phyloP scores from a whole-genome alignment of 2,888 invertebrate genomes.

The Tachina fera region DNA sequence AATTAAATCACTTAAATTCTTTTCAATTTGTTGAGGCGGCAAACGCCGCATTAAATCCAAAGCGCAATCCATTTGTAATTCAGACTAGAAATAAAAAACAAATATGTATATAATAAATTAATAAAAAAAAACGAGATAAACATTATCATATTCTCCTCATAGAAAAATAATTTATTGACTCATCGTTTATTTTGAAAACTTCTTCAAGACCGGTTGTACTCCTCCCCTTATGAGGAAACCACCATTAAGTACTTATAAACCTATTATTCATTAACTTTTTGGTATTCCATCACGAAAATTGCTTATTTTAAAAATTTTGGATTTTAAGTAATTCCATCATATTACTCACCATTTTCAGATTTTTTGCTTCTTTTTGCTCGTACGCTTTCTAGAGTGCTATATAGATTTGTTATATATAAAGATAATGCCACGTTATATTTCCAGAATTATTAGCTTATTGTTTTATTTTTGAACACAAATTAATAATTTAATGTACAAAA shows the following conservation, averaged over 20 bases:
- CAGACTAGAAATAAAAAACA: slow-evolving; percentile 86
- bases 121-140: slow-evolving; percentile 16
- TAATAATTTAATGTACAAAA: slow-evolving; percentile 28
- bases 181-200: slow-evolving; percentile 38
- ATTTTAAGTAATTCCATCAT: slow-evolving; percentile 26
- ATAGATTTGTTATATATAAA: slow-evolving; percentile 11
- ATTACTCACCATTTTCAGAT: slow-evolving; percentile 70
- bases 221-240: slow-evolving; percentile 30
- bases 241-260: neutral
- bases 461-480: slow-evolving; percentile 22
- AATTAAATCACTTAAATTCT: slow-evolving; percentile 98
- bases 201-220: slow-evolving; percentile 25
- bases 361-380: slow-evolving; percentile 28
- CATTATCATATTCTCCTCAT: neutral
- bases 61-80: slow-evolving; percentile 99
- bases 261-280: neutral
- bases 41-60: slow-evolving; percentile 99
- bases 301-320: neutral
- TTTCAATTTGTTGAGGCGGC: slow-evolving; percentile 99
- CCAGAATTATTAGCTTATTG: neutral
- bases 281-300: neutral
- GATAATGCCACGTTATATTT: neutral
- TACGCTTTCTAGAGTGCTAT: slow-evolving; percentile 21
- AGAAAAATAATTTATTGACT: slow-evolving; percentile 26
- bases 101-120: neutral